Evolutionary conservation across 2,888 invertebrate genomes (phyloP), one percentile per base, ranked within the genome.

Genomic region (Callosobruchus maculatus): DNA sequence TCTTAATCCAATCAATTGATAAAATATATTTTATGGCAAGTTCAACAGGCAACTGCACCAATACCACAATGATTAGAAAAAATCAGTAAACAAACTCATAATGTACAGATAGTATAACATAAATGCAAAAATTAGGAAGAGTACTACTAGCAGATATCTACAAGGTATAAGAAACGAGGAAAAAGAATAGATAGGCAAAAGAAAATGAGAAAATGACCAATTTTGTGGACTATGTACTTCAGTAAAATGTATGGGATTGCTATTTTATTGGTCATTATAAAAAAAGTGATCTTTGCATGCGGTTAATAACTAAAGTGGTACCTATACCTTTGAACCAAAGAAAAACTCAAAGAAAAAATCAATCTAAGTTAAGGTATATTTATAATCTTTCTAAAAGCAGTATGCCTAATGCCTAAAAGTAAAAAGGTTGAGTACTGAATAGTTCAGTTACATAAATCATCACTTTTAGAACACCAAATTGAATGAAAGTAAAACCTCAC

Each of bases 221-320:
- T 70, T 72, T 66, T 72, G 71, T 72, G 67, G 70, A 68, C 1
- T 21, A 75, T 73, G 80, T 81, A 82, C 80, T 80, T 80, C 80
- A 82, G 81, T 83, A 82, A 81, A 81, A 81, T 81, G 81, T 80
- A 79, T 77, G 81, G 80, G 81, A 81, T 80, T 79, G 75, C 76
- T 79, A 79, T 79, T 76, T 76, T 73, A 78, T 77, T 77, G 79
- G 77, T 77, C 75, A 78, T 78, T 74, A 21, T 68, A 70, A 74
- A 76, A 49, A 73, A 75, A 72, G 30, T 18, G 49, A 18, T 5
- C 21, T 68, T 9, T n/a, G 68, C 72, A 73, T 72, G 73, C 70
- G 70, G 74, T 71, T 66, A 74, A 71, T 18, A 49, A 49, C 26
- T 26, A 7, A 26, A 26, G 7, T 26, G 26, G 2, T 7, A 26